Percentiles rank a stretch among this genome's conserved stretches.
phyloP scores from a whole-genome alignment of 2,888 invertebrate species.

The Exocentrus adspersus region DNA sequence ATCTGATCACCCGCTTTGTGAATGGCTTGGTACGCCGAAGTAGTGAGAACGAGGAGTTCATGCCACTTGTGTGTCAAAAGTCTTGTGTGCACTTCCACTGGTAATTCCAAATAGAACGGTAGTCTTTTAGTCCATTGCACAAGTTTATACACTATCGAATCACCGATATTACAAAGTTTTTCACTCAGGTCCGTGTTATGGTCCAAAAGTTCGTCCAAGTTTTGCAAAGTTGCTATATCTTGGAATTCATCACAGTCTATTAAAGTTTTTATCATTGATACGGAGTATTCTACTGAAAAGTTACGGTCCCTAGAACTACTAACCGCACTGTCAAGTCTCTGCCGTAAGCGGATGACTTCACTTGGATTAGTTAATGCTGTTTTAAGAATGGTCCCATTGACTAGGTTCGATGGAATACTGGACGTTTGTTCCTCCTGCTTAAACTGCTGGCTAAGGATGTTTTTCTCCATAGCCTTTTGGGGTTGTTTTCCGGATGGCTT shows the following conservation, averaged over 20 bases:
- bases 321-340: slow-evolving; percentile 87
- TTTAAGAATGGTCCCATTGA: slow-evolving; percentile 93
- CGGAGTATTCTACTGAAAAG: slow-evolving; percentile 84
- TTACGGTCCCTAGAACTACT: slow-evolving; percentile 85
- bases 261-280: slow-evolving; percentile 90
- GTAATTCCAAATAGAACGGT: slow-evolving; percentile 96
- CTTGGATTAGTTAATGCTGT: slow-evolving; percentile 94
- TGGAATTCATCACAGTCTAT: slow-evolving; percentile 98
- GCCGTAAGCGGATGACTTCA: slow-evolving; percentile 89
- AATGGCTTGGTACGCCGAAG: slow-evolving; percentile 93
- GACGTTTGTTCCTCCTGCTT: slow-evolving; percentile 54
- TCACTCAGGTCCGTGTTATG: slow-evolving; percentile 92
- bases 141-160: slow-evolving; percentile 97
- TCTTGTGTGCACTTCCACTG: slow-evolving; percentile 95
- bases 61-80: slow-evolving; percentile 98
- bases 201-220: slow-evolving; percentile 89
- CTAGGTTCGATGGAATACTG: slow-evolving; percentile 77
- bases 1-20: slow-evolving; percentile 65
- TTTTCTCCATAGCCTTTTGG: slow-evolving; percentile 54
- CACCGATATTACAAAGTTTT: slow-evolving; percentile 94
- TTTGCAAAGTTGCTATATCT: slow-evolving; percentile 92
- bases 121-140: slow-evolving; percentile 99
- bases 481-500: slow-evolving; percentile 70
- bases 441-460: slow-evolving; percentile 54
- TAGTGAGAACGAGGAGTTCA: slow-evolving; percentile 92